Percentiles rank a stretch among this genome's conserved stretches.
phyloP scores from a whole-genome alignment of 2,888 invertebrate genomes.

The Nezara viridula region DNA sequence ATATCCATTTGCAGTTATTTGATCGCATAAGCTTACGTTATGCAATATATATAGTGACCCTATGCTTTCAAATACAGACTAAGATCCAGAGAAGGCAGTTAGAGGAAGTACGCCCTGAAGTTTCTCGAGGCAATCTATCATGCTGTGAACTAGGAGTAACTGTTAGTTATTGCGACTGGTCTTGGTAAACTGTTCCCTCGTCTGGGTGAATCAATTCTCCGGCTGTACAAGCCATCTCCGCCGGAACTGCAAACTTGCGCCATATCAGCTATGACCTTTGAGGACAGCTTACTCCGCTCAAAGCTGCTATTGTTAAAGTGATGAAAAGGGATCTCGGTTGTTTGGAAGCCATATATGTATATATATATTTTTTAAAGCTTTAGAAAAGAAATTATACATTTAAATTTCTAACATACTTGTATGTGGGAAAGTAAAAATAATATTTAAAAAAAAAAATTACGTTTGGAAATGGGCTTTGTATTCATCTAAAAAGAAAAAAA shows the following conservation, averaged over 20 bases:
- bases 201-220: constrained; percentile 13
- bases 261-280: not conserved
- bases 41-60: not conserved
- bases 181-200: constrained; percentile 7
- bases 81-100: not conserved
- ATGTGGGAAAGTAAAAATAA: too few species aligned
- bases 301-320: not conserved
- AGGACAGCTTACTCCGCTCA: not conserved
- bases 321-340: not conserved
- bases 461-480: too few species aligned
- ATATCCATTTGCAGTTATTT: not conserved
- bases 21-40: not conserved
- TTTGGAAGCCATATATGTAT: not conserved
- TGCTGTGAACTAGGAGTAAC: constrained; percentile 7
- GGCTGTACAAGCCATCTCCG: not conserved
- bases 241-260: not conserved
- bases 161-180: constrained; percentile 4
- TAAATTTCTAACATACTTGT: too few species aligned
- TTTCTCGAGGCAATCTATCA: constrained; percentile 25
- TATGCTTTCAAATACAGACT: constrained; percentile 1
- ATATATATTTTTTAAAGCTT: not conserved
- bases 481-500: too few species aligned
- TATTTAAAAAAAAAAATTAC: too few species aligned
- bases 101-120: constrained; percentile 3
- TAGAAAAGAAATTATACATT: too few species aligned